Evolutionary conservation across 1,140 invertebrate genomes (phyloP), one percentile per base, ranked within the genome.

Genomic region (Drosophila lowei): DNA sequence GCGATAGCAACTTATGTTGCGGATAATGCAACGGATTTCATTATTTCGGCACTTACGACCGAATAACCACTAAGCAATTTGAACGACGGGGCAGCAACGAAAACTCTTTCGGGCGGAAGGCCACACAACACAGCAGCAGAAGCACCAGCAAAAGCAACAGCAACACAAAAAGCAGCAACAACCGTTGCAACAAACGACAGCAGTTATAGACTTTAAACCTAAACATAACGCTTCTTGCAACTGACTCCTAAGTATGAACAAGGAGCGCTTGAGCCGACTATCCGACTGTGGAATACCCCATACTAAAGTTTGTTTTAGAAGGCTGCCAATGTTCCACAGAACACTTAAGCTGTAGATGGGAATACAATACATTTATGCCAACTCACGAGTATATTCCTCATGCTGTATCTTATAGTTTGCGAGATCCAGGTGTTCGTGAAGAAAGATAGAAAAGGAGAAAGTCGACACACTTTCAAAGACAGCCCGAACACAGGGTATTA

Each of bases 21-120:
- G 83, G 66, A 86, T 86, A 86, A 89, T 83, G 75, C 83, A 76
- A 72, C 62, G 80, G 84, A 86, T 86, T 86, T 88, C 78, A 86
- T 86, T 86, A 83, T 86, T 86, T 88, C 78, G 84, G 83, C 83
- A 88, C 83, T 86, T 88, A 88, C 81, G 70, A 88, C 30, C 81
- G 78, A 86, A 78, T 83, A 88, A 78, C 70, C 77, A 88, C 83
- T 78, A 81, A 86, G 78, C 83, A 83, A 86, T 86, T 81, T 74
- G 59, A 78, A 62, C 74, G 60, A 74, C 65, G 57, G 57, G 59
- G 56, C 53, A 67, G 60, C 72, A 64, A 65, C 65, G 49, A 16
- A 74, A 75, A 86, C 81, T 70, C 78, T 67, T 71, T 70, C 58
- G 64, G 72, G 25, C 47, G 42, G 38, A 57, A 52, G 56, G 53